Evolutionary conservation across 2,113 vertebrate genomes (phyloP), one percentile per base, ranked within the genome.

Genomic region (Protobothrops mucrosquamatus): DNA sequence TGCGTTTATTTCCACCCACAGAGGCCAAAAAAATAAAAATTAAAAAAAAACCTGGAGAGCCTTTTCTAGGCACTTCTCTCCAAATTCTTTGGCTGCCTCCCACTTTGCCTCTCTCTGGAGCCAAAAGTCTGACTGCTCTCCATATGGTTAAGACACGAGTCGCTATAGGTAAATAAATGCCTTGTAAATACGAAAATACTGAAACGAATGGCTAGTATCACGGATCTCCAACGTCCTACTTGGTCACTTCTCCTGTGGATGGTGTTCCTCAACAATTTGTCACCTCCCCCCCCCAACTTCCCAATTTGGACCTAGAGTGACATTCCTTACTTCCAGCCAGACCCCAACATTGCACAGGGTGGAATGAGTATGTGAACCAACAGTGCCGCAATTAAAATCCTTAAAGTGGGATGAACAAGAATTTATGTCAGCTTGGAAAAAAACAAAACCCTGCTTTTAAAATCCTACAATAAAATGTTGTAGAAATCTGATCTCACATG

Each of bases 41-140:
- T 39, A 39, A 9, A 51, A 51, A 86, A 74, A 48, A 15, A 91
- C 8, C 20, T 12, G 34, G 15, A 51, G 48, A 90, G 57, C 34
- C 34, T n/a, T 12, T 87, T 55, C 46, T 34, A 69, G 85, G 52
- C 48, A 69, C 59, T 14, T 92, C 59, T 34, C 69, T 74, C 34
- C n/a, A 74, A 55, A 87, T 91, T 88, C 89, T 59, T 87, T 87
- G 89, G 92, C 85, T 55, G 46, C 57, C 57, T 74, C 51, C 55
- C 12, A 9, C 12, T 91, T 26, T 14, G 3, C 20, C 34, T n/a
- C 26, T 18, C 46, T n/a, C 9, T 9, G 10, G 15, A 39, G 20
- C 69, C 87, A 55, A 54, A 81, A 4, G 15, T 3, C 43, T 51
- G 46, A 64, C 51, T 43, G 39, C 10, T 81, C 92, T 56, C 6